Conservation (phyloP, 2,888 invertebrate species). For the Odontothrips loti region DNA sequence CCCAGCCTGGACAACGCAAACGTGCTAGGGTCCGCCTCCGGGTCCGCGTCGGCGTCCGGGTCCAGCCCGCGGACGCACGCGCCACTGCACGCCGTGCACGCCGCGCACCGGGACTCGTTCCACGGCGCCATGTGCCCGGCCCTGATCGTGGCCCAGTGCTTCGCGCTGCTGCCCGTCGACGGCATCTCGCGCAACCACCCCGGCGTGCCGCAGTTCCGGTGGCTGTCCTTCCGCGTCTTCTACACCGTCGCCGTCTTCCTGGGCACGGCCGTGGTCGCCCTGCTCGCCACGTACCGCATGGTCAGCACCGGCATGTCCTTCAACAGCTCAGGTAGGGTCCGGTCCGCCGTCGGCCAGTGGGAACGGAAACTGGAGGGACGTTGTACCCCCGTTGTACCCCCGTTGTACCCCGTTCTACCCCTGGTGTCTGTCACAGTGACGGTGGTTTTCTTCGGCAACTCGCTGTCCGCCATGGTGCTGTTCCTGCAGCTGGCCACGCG, state of each 20-base stretch:
- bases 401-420: no score
- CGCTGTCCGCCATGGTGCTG: slow-evolving; percentile 51
- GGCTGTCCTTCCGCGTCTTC: slow-evolving; percentile 63
- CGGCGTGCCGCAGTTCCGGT: slow-evolving; percentile 45
- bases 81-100: background rate
- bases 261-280: slow-evolving; percentile 64
- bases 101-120: slow-evolving; percentile 45
- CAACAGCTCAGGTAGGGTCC: slow-evolving; percentile 37
- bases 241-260: slow-evolving; percentile 68
- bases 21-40: background rate
- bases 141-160: slow-evolving; percentile 51
- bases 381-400: no score
- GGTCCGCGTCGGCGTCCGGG: background rate
- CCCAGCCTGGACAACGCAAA: background rate
- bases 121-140: slow-evolving; percentile 52
- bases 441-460: slow-evolving; percentile 55
- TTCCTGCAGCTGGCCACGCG: slow-evolving; percentile 53
- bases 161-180: slow-evolving; percentile 52
- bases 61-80: background rate
- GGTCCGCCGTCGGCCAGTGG: no score
- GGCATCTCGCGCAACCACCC: slow-evolving; percentile 48
- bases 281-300: slow-evolving; percentile 61
- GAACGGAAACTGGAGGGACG: no score
- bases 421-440: slow-evolving; percentile 43
- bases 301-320: slow-evolving; percentile 61